Conservation (phyloP, 1,140 invertebrate species). For the Aphelinus atriplicis region DNA sequence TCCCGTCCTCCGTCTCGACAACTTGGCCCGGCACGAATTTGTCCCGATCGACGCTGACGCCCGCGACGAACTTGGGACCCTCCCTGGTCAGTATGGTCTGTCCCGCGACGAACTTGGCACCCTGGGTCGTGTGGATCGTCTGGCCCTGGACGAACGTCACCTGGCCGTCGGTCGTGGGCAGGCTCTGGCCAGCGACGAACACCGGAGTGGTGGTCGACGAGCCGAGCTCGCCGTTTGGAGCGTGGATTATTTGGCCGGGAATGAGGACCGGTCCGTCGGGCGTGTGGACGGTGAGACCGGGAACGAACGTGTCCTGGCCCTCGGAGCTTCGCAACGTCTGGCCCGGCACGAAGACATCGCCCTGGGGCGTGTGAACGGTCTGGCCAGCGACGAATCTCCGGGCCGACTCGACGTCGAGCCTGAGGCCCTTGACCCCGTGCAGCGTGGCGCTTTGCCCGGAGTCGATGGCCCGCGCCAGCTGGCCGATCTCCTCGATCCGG, state of each 20-base stretch:
- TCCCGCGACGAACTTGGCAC: constrained; percentile 71
- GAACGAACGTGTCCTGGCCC: constrained; percentile 73
- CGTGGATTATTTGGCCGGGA: constrained; percentile 73
- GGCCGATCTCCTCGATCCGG: constrained; percentile 71
- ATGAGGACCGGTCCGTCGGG: constrained; percentile 74
- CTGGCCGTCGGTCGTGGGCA: constrained; percentile 54
- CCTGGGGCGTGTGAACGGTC: constrained; percentile 74
- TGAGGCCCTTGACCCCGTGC: constrained; percentile 72
- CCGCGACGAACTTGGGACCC: constrained; percentile 75
- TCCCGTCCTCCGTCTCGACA: constrained; percentile 69
- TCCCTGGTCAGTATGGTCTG: constrained; percentile 74
- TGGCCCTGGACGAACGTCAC: constrained; percentile 65
- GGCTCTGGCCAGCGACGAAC: constrained; percentile 67
- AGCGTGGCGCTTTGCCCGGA: constrained; percentile 70
- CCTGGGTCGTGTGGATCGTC: constrained; percentile 62
- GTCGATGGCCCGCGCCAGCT: constrained; percentile 71
- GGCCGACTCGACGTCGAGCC: constrained; percentile 72
- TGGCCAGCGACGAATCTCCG: constrained; percentile 76
- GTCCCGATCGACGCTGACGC: constrained; percentile 68
- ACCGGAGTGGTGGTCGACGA: constrained; percentile 50
- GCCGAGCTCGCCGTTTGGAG: constrained; percentile 47
- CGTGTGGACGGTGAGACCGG: constrained; percentile 77
- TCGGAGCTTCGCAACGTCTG: constrained; percentile 76
- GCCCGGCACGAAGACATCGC: constrained; percentile 77
- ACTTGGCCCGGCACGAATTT: constrained; percentile 76